Percentiles rank a stretch among this genome's conserved stretches.
These are phyloP conservation scores for Desoria tigrina DNA, from an alignment of 2,888 invertebrate species.

Conservation along the genomic window DNA sequence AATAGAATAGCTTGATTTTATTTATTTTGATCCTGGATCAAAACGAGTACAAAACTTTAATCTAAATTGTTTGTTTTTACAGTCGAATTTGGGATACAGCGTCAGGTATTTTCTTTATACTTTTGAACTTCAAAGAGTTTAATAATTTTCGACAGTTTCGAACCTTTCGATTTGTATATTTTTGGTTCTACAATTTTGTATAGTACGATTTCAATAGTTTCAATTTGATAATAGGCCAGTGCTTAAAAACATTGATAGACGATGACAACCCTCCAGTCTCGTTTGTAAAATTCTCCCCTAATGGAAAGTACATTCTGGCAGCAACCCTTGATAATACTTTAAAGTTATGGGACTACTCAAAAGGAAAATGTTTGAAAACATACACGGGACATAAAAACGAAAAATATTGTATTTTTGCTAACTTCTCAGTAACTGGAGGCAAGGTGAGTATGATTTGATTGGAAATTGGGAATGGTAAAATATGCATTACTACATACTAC, in stretches of 20 bases:
- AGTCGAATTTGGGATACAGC: conserved; percentile 99
- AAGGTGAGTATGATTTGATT: too few species aligned
- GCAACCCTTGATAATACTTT: conserved; percentile 97
- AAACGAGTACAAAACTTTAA: too few species aligned
- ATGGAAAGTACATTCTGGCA: conserved; percentile 98
- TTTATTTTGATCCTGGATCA: neutral
- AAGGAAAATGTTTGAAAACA: conserved; percentile 97
- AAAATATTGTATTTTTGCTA: conserved; percentile 99
- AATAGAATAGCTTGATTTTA: conserved; percentile 35
- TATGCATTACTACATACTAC: too few species aligned
- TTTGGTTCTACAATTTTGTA: too few species aligned
- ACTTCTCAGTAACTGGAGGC: conserved; percentile 99
- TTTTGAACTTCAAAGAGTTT: too few species aligned
- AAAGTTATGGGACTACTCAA: conserved; percentile 98
- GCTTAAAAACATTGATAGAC: conserved; percentile 97
- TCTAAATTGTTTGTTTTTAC: conserved; percentile 55
- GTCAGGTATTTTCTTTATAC: too few species aligned
- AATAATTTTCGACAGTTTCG: too few species aligned
- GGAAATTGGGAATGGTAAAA: too few species aligned
- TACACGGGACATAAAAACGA: conserved; percentile 98
- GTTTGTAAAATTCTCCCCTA: conserved; percentile 99
- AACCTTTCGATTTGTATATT: too few species aligned
- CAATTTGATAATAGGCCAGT: too few species aligned
- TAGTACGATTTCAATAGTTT: too few species aligned
- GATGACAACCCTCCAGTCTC: conserved; percentile 99